Conservation (phyloP, 2,113 vertebrate genomes). For the Oriolus oriolus region DNA sequence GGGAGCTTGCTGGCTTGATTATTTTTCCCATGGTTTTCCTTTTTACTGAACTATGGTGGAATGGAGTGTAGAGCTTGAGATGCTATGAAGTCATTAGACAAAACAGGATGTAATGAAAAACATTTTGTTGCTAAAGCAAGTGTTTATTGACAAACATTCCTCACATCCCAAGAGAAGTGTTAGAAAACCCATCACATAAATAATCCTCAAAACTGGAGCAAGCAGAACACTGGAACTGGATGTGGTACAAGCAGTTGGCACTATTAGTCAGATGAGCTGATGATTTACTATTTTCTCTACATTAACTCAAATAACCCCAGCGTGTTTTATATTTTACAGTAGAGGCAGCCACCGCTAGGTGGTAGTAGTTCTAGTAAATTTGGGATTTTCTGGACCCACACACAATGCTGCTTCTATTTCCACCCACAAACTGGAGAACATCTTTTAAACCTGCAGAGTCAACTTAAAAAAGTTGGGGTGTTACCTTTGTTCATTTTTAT, state of each 20-base stretch:
- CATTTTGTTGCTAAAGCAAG: background rate
- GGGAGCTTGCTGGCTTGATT: background rate
- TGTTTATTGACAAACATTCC: background rate
- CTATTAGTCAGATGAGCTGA: background rate
- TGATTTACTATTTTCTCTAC: background rate
- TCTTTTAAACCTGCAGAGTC: background rate
- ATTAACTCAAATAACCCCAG: conserved; percentile 18
- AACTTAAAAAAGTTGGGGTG: background rate
- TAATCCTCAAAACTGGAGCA: background rate
- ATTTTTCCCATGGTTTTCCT: background rate
- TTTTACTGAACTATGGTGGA: background rate
- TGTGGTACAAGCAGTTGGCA: background rate
- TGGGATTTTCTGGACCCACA: background rate
- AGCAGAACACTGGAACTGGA: background rate
- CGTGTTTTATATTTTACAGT: background rate
- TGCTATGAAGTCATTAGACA: background rate
- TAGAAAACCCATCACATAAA: background rate
- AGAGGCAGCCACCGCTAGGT: conserved; percentile 37
- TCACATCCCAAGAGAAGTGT: background rate
- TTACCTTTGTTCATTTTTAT: background rate
- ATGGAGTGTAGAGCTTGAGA: background rate
- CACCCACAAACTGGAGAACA: background rate
- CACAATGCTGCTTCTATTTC: background rate
- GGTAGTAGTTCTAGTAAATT: conserved; percentile 27
- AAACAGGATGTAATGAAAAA: background rate